Base-by-base conservation (phyloP, 1,140 invertebrate genomes). In the Neoseiulus cucumeris region DNA sequence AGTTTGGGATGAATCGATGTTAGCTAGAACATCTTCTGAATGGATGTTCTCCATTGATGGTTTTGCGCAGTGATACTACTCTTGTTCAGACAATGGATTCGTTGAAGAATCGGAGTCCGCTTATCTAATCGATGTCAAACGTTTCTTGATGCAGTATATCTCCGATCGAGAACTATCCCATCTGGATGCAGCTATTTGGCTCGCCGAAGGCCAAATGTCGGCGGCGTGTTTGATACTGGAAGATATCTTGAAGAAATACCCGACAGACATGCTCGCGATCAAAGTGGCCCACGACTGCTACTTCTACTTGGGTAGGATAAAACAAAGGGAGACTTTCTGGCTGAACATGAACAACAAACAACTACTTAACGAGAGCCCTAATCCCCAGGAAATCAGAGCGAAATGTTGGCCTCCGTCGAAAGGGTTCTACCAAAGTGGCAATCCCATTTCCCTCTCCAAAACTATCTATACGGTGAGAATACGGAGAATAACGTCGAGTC, bases 271-370 rank as follows among this genome's bases (percentile, higher is more conserved):
- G 68, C 70, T 80, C 55, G 80, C 81, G 7, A 67, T 82, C 6
- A 82, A 81, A 69, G 77, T 81, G 66, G 75, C 78, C 7, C 78
- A 81, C 65, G 80, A 82, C 67, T 74, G 75, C 0, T 81, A 82
- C 67, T 82, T 82, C 70, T 82, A 79, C 69, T 70, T 78, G 12
- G 81, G 80, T 7, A 9, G 22, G 22, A 5, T 17, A 4, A 25
- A 39, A n/a, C n/a, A n/a, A n/a, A n/a, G n/a, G n/a, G n/a, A n/a
- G n/a, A n/a, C n/a, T n/a, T n/a, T n/a, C n/a, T n/a, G n/a, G n/a
- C n/a, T n/a, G n/a, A n/a, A n/a, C n/a, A n/a, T n/a, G n/a, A n/a
- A n/a, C n/a, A n/a, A n/a, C n/a, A n/a, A n/a, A n/a, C n/a, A n/a
- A n/a, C n/a, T n/a, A 39, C 9, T 39, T 9, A 39, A 9, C 33